Evolutionary conservation across 2,797 vertebrate species (phyloP).

Genomic region (Xenopus petersii): DNA sequence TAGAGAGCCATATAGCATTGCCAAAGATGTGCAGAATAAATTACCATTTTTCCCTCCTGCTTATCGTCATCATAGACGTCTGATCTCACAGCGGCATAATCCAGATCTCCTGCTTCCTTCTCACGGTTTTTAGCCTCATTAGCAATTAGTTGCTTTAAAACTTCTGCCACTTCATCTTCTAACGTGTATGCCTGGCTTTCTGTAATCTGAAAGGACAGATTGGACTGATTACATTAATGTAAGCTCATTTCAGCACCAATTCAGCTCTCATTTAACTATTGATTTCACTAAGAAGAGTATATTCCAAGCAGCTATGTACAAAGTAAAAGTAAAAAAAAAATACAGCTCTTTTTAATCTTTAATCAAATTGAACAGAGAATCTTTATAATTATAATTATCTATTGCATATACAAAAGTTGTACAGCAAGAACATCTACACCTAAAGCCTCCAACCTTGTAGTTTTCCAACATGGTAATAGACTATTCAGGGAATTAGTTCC

Average conservation of each 20-base stretch:
- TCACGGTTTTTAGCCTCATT: conserved; percentile 88
- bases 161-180: conserved; percentile 94
- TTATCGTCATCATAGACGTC: conserved; percentile 67
- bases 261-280: too few relatives aligned
- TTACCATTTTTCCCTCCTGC: conserved; percentile 72
- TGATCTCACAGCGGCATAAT: conserved; percentile 64
- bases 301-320: neutral
- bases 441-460: too few relatives aligned
- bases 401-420: too few relatives aligned
- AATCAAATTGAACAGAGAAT: too few relatives aligned
- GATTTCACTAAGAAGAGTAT: neutral
- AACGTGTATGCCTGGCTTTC: conserved; percentile 91
- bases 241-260: conserved; percentile 18
- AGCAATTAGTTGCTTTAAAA: conserved; percentile 89
- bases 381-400: too few relatives aligned
- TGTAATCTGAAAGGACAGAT: conserved; percentile 78
- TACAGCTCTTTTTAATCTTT: too few relatives aligned
- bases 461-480: too few relatives aligned
- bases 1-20: neutral
- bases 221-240: conserved; percentile 25
- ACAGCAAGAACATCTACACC: too few relatives aligned
- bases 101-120: conserved; percentile 70
- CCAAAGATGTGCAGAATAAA: conserved; percentile 19
- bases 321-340: too few relatives aligned
- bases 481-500: too few relatives aligned